Base-by-base conservation (phyloP, 2,113 vertebrate genomes). In the Eleginops maclovinus region DNA sequence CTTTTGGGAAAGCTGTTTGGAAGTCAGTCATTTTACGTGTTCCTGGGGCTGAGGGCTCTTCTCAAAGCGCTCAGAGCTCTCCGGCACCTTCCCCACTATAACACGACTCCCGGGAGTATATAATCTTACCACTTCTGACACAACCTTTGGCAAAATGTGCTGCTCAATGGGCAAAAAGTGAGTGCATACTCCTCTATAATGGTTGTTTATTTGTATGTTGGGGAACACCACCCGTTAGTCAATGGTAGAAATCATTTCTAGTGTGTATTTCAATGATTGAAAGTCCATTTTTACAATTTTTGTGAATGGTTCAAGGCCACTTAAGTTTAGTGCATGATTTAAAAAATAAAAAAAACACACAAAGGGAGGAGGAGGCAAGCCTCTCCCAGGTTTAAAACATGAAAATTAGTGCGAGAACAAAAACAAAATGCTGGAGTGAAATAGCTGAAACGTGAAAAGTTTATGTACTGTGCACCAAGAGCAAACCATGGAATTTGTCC, bases 251-350 rank as follows among this genome's bases (percentile, higher is more conserved):
- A 88, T 89, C 87, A 89, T 93, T 93, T 94, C 87, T 92, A 92
- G 92, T 92, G 91, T 93, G 92, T 93, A 92, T 93, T 93, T 92
- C 89, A 88, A 92, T 90, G 92, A 96, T 94, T 94, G 94, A 95
- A 95, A 93, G 85, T 92, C 93, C 77, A 90, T 93, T 94, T 88
- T 90, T 93, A 93, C 92, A 80, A 90, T 93, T 94, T 90, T 95
- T 94, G 93, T 95, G 94, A 95, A 93, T 93, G 93, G 91, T 94
- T 94, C 87, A 82, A 93, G 94, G 94, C 94, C 93, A 92, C 85
- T 91, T 94, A 91, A 93, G 85, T 93, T 94, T 95, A 94, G 94
- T 96, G 96, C 96, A 96, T 96, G 96, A 95, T 88, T 94, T 90
- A 93, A 94, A 91, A 62, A 84, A 65, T 59, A 46, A 31, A 46